Conservation (phyloP, 2,113 vertebrate genomes). For the Siphamia tubifer region DNA sequence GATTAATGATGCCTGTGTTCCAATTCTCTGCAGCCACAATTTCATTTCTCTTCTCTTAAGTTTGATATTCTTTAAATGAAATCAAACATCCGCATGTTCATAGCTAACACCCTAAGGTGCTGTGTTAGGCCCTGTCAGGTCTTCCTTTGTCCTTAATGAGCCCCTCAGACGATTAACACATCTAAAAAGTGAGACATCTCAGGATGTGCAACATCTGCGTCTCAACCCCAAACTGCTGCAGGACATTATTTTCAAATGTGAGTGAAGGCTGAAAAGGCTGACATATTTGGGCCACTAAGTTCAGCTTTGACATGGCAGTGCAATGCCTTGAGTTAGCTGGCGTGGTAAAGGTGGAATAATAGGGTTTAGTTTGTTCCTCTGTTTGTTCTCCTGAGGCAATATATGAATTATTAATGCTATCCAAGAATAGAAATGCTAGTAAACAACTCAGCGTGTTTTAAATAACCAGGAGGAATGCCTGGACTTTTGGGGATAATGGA, state of each 20-base stretch:
- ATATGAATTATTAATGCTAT: constrained; percentile 67
- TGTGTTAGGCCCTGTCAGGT: background rate
- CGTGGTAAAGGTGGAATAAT: constrained; percentile 42
- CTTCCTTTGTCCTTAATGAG: constrained; percentile 27
- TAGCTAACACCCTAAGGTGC: constrained; percentile 5
- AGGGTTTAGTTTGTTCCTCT: constrained; percentile 25
- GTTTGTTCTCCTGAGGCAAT: constrained; percentile 29
- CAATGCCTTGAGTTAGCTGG: constrained; percentile 35
- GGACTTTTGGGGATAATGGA: constrained; percentile 14
- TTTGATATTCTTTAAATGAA: constrained; percentile 26
- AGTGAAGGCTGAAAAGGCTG: constrained; percentile 41
- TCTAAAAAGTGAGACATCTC: constrained; percentile 32
- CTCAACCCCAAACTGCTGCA: constrained; percentile 25
- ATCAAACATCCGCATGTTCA: constrained; percentile 27
- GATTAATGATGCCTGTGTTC: constrained; percentile 51
- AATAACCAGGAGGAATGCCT: constrained; percentile 15
- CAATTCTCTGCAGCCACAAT: constrained; percentile 26
- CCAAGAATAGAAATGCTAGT: constrained; percentile 52
- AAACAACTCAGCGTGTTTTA: constrained; percentile 40
- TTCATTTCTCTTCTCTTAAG: constrained; percentile 12
- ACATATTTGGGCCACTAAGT: constrained; percentile 63
- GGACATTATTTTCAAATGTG: constrained; percentile 23
- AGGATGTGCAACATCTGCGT: constrained; percentile 20
- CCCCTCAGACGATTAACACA: constrained; percentile 43
- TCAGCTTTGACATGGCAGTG: constrained; percentile 43